Conservation (phyloP, 2,113 vertebrate genomes). For the Serilophus lunatus region DNA sequence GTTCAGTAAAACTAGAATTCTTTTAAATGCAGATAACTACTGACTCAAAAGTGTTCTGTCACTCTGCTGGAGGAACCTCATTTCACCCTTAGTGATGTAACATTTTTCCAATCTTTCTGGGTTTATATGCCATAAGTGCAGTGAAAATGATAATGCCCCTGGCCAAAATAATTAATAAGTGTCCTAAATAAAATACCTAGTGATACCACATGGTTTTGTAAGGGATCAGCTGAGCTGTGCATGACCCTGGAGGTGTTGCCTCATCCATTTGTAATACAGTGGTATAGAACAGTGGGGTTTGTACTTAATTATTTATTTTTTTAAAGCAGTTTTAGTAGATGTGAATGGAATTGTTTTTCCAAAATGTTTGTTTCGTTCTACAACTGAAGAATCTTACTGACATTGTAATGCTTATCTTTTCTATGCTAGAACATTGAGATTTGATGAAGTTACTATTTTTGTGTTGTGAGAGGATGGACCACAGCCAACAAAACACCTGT, state of each 20-base stretch:
- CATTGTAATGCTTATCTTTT: slow-evolving; percentile 42
- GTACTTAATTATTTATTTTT: slow-evolving; percentile 69
- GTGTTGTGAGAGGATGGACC: neutral
- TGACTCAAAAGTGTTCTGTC: neutral
- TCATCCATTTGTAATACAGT: slow-evolving; percentile 39
- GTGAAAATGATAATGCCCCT: neutral
- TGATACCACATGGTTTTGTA: neutral
- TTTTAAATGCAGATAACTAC: neutral
- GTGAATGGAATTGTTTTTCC: slow-evolving; percentile 50
- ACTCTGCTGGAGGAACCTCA: neutral
- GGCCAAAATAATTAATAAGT: neutral
- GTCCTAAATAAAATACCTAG: neutral
- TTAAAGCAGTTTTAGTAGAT: slow-evolving; percentile 55
- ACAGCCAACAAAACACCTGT: neutral
- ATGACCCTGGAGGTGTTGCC: neutral
- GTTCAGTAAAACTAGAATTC: neutral
- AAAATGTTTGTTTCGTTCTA: slow-evolving; percentile 30
- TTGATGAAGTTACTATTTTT: slow-evolving; percentile 48
- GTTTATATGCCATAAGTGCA: neutral
- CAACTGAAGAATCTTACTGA: neutral
- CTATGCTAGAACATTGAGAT: slow-evolving; percentile 32
- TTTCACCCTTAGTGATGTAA: neutral
- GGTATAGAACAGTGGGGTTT: slow-evolving; percentile 25
- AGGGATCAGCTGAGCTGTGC: neutral
- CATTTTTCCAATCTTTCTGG: neutral